phyloP scores from a whole-genome alignment of 2,797 vertebrate species.

The Apodemus agrarius region DNA sequence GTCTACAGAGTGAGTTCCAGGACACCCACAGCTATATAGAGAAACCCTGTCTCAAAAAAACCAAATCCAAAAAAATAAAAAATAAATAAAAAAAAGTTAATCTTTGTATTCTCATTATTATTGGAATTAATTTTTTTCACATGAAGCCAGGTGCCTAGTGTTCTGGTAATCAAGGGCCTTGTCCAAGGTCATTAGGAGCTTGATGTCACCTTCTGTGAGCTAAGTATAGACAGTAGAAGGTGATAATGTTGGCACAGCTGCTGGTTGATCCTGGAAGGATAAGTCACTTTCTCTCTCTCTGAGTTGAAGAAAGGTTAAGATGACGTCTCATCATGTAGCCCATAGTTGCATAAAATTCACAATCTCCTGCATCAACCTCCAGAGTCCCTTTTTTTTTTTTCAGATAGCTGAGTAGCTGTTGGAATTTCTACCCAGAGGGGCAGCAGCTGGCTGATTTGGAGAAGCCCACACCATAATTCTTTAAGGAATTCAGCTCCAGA shows the following conservation, averaged over 20 bases:
- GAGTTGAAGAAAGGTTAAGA: not conserved
- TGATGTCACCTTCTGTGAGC: not conserved
- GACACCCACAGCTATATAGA: too few relatives aligned
- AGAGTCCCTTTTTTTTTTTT: not conserved
- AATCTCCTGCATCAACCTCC: not conserved
- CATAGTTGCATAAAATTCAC: not conserved
- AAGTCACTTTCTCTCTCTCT: not conserved
- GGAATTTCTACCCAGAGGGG: too few relatives aligned
- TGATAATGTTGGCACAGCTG: not conserved
- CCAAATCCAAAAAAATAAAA: too few relatives aligned
- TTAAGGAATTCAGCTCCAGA: not conserved
- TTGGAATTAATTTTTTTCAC: not conserved
- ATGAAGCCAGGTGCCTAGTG: not conserved
- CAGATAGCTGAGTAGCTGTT: not conserved
- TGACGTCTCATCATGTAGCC: not conserved
- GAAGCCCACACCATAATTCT: not conserved
- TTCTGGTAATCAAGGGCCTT: not conserved
- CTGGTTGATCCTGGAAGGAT: not conserved
- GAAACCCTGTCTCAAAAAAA: too few relatives aligned
- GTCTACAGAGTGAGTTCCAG: too few relatives aligned
- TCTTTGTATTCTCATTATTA: not conserved
- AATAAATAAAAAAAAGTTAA: too few relatives aligned
- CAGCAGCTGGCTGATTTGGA: not conserved
- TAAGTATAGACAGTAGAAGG: not conserved
- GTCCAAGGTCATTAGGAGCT: accelerated